phyloP scores from a whole-genome alignment of 2,113 vertebrate genomes.

The Pristiophorus japonicus region DNA sequence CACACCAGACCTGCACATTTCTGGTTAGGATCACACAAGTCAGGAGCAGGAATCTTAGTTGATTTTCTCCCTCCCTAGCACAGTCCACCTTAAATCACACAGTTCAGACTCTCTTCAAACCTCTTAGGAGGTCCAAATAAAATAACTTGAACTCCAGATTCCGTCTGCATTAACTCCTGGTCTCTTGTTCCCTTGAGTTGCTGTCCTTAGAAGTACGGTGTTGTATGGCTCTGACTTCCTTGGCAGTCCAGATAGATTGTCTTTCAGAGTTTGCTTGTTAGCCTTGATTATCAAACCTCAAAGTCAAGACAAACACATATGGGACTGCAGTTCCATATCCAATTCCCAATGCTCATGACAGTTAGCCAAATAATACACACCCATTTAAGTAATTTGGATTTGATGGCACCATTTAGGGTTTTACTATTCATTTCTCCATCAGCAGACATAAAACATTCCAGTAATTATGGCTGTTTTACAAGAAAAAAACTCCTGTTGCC shows the following conservation, averaged over 20 bases:
- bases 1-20: background rate
- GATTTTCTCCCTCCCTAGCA: background rate
- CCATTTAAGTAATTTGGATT: background rate
- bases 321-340: background rate
- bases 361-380: background rate
- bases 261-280: background rate
- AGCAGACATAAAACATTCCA: background rate
- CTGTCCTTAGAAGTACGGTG: background rate
- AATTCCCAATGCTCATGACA: background rate
- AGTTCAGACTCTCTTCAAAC: background rate
- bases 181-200: background rate
- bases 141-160: background rate
- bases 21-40: background rate
- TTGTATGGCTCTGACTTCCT: background rate
- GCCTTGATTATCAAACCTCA: background rate
- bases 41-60: background rate
- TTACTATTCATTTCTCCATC: constrained; percentile 4
- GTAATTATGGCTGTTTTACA: background rate
- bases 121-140: background rate
- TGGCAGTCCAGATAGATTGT: background rate
- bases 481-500: background rate
- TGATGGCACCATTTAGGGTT: background rate
- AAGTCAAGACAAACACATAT: background rate
- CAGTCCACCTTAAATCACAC: background rate
- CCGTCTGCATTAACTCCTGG: background rate